Conservation (phyloP, 1,140 invertebrate genomes). For the Meloidogyne exigua region DNA sequence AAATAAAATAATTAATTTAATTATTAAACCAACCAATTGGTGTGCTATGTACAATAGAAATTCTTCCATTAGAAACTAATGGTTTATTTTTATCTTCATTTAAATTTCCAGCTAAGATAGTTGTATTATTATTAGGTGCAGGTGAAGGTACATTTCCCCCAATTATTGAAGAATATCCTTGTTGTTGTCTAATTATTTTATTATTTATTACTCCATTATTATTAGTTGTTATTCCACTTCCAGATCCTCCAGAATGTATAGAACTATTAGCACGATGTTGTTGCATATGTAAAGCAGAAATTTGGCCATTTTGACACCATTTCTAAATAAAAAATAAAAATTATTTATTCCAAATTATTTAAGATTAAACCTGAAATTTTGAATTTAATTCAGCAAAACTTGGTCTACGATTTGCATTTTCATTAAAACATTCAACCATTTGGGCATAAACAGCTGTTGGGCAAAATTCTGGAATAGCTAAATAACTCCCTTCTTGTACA, state of each 20-base stretch:
- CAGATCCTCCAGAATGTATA: conserved; percentile 39
- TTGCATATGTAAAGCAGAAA: conserved; percentile 27
- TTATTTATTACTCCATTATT: not conserved
- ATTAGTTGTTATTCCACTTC: conserved; percentile 11
- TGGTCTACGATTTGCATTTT: conserved; percentile 82
- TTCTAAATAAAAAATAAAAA: conserved; percentile 58
- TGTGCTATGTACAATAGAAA: conserved; percentile 47
- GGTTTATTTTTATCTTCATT: not conserved
- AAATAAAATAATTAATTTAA: not conserved
- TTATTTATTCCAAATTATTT: not conserved
- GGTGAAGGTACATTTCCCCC: conserved; percentile 40
- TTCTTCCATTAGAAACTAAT: conserved; percentile 34
- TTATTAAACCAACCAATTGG: conserved; percentile 35
- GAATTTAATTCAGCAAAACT: conserved; percentile 74
- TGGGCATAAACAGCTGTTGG: conserved; percentile 27
- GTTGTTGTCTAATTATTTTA: conserved; percentile 22
- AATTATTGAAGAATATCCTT: not conserved
- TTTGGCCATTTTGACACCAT: conserved; percentile 66
- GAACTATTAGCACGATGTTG: conserved; percentile 25
- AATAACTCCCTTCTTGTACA: conserved; percentile 25
- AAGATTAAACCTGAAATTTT: conserved; percentile 68
- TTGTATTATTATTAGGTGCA: conserved; percentile 32
- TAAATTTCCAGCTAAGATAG: conserved; percentile 18
- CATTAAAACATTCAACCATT: conserved; percentile 78
- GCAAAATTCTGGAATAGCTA: conserved; percentile 40